Conservation (phyloP, 2,113 vertebrate genomes). For the Melanotaenia duboulayi region DNA sequence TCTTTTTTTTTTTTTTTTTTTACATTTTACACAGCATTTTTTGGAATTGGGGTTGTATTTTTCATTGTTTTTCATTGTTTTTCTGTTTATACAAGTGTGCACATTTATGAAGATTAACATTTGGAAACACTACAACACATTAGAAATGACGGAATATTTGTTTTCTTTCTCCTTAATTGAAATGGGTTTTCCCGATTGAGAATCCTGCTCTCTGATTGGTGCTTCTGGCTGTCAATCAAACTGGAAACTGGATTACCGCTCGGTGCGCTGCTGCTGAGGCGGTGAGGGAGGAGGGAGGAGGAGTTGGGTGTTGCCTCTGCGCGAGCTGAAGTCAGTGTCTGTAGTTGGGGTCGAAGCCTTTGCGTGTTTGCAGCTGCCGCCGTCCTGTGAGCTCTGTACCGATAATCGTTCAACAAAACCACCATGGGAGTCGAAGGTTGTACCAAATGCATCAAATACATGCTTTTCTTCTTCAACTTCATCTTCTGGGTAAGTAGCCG, state of each 20-base stretch:
- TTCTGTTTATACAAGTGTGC: no score
- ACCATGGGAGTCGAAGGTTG: conserved; percentile 95
- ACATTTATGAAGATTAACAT: no score
- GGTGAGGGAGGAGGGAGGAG: conserved; percentile 44
- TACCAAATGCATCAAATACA: conserved; percentile 96
- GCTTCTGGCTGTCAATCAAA: not conserved
- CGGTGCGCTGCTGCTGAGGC: not conserved
- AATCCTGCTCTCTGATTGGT: not conserved
- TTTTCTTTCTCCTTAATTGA: no score
- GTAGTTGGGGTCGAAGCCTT: not conserved
- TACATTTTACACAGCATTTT: no score
- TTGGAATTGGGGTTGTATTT: no score
- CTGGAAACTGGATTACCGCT: not conserved
- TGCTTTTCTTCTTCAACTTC: conserved; percentile 97
- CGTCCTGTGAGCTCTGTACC: not conserved
- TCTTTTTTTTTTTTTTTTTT: no score
- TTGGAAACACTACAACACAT: no score
- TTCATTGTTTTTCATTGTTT: no score
- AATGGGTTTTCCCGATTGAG: no score
- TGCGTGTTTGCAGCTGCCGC: no score
- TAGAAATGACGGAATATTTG: no score
- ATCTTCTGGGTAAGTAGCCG: conserved; percentile 92
- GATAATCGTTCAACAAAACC: not conserved
- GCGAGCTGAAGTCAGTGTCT: not conserved
- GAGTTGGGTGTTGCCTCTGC: conserved; percentile 78